A percentile compares a stretch with the other conserved stretches of the same genome.
phyloP scores from a whole-genome alignment of 2,888 invertebrate genomes.

The Dorcus parallelipipedus region DNA sequence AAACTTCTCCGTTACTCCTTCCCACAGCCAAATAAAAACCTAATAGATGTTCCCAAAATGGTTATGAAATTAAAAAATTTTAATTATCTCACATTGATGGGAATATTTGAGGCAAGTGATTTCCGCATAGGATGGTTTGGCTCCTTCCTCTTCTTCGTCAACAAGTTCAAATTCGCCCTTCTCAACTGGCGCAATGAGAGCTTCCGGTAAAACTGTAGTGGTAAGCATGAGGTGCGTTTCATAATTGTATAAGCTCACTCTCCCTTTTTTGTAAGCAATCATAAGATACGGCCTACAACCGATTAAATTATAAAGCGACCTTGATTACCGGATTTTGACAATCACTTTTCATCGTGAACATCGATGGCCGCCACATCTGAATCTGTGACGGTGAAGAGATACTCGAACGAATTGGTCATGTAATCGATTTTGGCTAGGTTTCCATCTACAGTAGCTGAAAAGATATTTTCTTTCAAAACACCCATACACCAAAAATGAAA shows the following conservation, averaged over 20 bases:
- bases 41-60: constrained; percentile 29
- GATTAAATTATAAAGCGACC: not conserved
- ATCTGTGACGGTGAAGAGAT: constrained; percentile 48
- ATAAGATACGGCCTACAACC: constrained; percentile 49
- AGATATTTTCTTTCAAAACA: too few relatives aligned
- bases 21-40: constrained; percentile 60
- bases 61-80: not conserved
- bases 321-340: constrained; percentile 18
- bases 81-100: constrained; percentile 50
- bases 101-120: constrained; percentile 54
- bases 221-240: constrained; percentile 32
- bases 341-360: constrained; percentile 54
- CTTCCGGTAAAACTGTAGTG: constrained; percentile 20
- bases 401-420: constrained; percentile 48
- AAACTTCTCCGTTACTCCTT: constrained; percentile 56
- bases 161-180: not conserved
- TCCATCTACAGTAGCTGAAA: constrained; percentile 49
- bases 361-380: constrained; percentile 48
- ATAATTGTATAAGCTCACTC: constrained; percentile 51
- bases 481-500: not conserved
- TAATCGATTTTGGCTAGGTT: constrained; percentile 55
- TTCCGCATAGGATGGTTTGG: constrained; percentile 17
- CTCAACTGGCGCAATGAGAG: not conserved
- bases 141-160: not conserved
- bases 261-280: constrained; percentile 52